These are phyloP conservation scores for Aphelenchoides besseyi DNA, from an alignment of 1,140 invertebrate species.

Conservation along the genomic window DNA sequence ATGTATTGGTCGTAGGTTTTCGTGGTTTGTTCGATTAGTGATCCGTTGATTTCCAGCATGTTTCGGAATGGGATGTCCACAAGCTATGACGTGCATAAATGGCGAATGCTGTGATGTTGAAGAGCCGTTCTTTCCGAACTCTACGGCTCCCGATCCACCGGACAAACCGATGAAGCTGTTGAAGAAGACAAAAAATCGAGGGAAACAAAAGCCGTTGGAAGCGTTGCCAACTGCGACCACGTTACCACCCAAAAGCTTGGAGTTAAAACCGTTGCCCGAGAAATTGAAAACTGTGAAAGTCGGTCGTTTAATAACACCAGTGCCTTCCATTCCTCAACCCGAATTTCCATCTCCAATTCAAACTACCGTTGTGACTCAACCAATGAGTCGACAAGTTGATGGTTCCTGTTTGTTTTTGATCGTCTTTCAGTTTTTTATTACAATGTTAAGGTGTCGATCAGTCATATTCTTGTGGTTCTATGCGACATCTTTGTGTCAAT, in stretches of 20 bases:
- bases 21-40: background rate
- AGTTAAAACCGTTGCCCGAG: background rate
- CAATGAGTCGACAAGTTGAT: background rate
- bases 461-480: background rate
- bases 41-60: background rate
- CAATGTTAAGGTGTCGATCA: background rate
- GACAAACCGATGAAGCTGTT: background rate
- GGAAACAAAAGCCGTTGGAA: background rate
- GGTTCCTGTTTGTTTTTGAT: background rate
- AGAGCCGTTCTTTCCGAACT: background rate
- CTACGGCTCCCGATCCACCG: background rate
- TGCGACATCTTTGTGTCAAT: background rate
- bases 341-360: background rate
- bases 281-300: background rate
- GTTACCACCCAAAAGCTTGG: background rate
- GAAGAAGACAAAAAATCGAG: background rate
- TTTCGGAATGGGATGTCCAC: background rate
- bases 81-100: background rate
- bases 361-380: background rate
- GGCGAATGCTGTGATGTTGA: slow-evolving; percentile 10
- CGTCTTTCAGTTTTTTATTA: slow-evolving; percentile 1
- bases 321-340: background rate
- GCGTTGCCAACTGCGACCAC: background rate
- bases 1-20: slow-evolving; percentile 7
- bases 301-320: background rate